These are phyloP conservation scores for Phainopepla nitens DNA, from an alignment of 2,113 vertebrate genomes.

Conservation along the genomic window DNA sequence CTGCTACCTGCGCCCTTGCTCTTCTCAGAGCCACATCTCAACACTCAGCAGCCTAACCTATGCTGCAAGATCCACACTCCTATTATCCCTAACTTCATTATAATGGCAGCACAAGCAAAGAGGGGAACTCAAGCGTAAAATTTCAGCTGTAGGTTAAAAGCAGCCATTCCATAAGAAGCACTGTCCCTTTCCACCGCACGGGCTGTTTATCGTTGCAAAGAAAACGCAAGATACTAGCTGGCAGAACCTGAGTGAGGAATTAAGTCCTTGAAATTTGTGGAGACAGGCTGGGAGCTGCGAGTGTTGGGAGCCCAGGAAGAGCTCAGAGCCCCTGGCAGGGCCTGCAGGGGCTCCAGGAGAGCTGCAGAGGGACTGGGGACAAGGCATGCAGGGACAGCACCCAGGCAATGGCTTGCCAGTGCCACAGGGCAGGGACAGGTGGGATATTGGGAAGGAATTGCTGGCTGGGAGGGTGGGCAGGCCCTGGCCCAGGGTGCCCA, in stretches of 20 bases:
- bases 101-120: not conserved
- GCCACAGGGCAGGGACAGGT: not conserved
- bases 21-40: not conserved
- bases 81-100: not conserved
- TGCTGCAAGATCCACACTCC: not conserved
- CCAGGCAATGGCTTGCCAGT: not conserved
- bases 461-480: rapidly evolving
- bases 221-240: not conserved
- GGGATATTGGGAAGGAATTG: not conserved
- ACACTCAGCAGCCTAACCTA: not conserved
- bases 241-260: not conserved
- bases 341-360: not conserved
- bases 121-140: not conserved
- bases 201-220: not conserved
- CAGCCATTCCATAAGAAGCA: not conserved
- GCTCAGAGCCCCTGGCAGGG: not conserved
- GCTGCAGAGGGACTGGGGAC: not conserved
- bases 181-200: rapidly evolving
- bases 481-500: not conserved
- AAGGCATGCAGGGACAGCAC: not conserved
- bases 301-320: not conserved
- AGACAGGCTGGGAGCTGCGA: not conserved
- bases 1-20: not conserved
- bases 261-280: not conserved
- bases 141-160: not conserved